Evolutionary conservation across 2,113 vertebrate species (phyloP).

Genomic region (Vireo altiloquus): DNA sequence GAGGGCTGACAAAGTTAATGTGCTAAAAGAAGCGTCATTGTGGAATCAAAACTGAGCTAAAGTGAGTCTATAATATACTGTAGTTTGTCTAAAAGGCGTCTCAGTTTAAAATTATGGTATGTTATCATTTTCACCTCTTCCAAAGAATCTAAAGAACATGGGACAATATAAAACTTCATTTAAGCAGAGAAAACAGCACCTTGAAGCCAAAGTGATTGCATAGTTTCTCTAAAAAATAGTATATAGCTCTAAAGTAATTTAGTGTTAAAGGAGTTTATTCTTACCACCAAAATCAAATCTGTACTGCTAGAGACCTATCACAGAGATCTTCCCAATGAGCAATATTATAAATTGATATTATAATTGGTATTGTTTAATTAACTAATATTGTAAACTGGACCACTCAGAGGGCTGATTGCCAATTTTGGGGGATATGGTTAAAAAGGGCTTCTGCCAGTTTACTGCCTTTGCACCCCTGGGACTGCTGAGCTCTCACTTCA

Average conservation of each 20-base stretch:
- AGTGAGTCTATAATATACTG: not conserved
- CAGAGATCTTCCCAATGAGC: not conserved
- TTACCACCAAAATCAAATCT: not conserved
- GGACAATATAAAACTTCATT: not conserved
- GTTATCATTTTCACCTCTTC: not conserved
- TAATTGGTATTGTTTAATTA: not conserved
- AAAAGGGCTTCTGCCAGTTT: not conserved
- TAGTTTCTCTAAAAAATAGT: not conserved
- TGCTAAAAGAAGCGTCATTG: not conserved
- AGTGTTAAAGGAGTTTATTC: not conserved
- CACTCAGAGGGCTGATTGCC: not conserved
- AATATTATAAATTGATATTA: not conserved
- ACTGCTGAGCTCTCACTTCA: not conserved
- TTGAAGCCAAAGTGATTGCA: not conserved
- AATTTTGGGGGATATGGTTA: accelerated
- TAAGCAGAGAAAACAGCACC: not conserved
- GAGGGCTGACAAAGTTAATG: not conserved
- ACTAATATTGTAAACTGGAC: not conserved
- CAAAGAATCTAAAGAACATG: not conserved
- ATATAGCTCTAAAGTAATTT: not conserved
- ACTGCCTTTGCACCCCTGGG: not conserved
- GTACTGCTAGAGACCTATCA: accelerated
- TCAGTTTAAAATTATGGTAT: not conserved
- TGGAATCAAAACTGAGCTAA: not conserved
- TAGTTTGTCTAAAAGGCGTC: not conserved